Conservation (phyloP, 2,888 invertebrate species). For the Cloeon dipterum region DNA sequence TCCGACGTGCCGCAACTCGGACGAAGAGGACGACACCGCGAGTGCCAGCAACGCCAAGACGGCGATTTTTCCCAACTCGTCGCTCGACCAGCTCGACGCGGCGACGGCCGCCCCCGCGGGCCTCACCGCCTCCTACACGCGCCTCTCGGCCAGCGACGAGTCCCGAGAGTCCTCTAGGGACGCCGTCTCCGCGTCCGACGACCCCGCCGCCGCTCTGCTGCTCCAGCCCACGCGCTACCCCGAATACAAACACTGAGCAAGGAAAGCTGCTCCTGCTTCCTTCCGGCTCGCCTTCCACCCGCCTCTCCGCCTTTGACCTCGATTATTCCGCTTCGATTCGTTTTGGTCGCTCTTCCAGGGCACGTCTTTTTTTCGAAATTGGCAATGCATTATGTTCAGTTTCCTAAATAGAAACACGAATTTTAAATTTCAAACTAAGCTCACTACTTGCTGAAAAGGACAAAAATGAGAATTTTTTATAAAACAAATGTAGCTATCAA, state of each 20-base stretch:
- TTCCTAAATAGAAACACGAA: too few relatives aligned
- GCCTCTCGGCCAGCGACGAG: conserved; percentile 9
- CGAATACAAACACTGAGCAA: conserved; percentile 53
- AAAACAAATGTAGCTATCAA: too few relatives aligned
- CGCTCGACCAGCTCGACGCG: not conserved
- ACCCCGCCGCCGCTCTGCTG: conserved; percentile 6
- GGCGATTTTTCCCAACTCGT: not conserved
- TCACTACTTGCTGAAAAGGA: too few relatives aligned
- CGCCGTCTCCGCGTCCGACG: conserved; percentile 4
- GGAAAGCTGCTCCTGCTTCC: conserved; percentile 12
- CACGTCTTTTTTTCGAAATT: too few relatives aligned
- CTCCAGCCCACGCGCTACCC: conserved; percentile 32
- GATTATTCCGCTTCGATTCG: too few relatives aligned
- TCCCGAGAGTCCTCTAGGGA: conserved; percentile 7
- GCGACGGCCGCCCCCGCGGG: conserved; percentile 1
- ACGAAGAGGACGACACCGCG: conserved; percentile 14
- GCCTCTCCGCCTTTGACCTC: not conserved
- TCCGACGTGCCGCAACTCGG: conserved; percentile 19
- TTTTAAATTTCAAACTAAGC: too few relatives aligned
- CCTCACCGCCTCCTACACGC: conserved; percentile 8
- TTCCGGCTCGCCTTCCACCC: conserved; percentile 8
- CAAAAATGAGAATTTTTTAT: too few relatives aligned
- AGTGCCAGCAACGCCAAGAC: not conserved
- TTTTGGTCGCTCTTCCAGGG: too few relatives aligned
- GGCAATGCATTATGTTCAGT: too few relatives aligned